phyloP scores from a whole-genome alignment of 2,113 vertebrate species.

The Myiopsitta monachus region DNA sequence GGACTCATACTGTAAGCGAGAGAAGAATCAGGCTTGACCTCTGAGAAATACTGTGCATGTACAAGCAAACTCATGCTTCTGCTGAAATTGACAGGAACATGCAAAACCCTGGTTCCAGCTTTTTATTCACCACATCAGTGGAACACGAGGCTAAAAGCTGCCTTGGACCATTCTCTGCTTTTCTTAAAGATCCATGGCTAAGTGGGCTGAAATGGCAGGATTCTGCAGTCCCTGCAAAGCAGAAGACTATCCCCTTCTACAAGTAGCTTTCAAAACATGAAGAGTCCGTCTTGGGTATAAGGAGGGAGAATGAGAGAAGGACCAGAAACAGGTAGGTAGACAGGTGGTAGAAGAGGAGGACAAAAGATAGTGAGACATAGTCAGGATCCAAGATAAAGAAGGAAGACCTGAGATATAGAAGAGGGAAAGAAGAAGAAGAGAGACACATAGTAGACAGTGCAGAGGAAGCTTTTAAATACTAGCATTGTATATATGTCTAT shows the following conservation, averaged over 20 bases:
- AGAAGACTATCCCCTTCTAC: background rate
- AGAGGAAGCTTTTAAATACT: background rate
- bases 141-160: background rate
- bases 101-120: slow-evolving; percentile 28
- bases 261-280: slow-evolving; percentile 31
- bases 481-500: background rate
- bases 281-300: slow-evolving; percentile 1
- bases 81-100: background rate
- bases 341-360: slow-evolving; percentile 35
- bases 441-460: background rate
- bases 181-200: background rate
- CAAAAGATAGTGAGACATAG: slow-evolving; percentile 43
- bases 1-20: slow-evolving; percentile 35
- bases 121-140: background rate
- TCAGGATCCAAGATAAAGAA: slow-evolving; percentile 57
- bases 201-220: background rate
- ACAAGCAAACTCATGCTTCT: background rate
- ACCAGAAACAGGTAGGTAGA: slow-evolving; percentile 29
- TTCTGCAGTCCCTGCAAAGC: slow-evolving; percentile 21
- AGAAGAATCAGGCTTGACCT: slow-evolving; percentile 55
- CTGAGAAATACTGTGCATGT: slow-evolving; percentile 25
- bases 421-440: background rate
- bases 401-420: slow-evolving; percentile 45
- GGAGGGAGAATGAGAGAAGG: slow-evolving; percentile 47
- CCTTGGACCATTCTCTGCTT: background rate